A percentile compares a stretch with the other conserved stretches of the same genome.
Evolutionary conservation across 2,888 invertebrate genomes (phyloP).

Genomic region (Oconnorella tubifera): DNA sequence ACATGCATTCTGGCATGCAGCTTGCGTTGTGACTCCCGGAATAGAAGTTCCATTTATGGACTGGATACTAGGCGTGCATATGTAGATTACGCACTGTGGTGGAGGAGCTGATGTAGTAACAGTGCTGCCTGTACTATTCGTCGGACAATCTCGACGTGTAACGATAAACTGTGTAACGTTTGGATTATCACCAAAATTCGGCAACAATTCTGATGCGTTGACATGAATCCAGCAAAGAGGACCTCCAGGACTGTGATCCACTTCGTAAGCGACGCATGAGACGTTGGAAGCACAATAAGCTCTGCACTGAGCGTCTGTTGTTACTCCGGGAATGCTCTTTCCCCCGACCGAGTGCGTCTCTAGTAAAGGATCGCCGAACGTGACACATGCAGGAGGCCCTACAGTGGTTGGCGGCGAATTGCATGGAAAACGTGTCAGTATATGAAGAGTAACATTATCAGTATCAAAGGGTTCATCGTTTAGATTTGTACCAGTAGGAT

Average conservation of each 20-base stretch:
- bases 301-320: background rate
- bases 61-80: background rate
- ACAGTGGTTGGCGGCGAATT: background rate
- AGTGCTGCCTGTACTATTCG: too few species aligned
- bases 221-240: background rate
- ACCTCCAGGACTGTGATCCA: background rate
- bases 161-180: background rate
- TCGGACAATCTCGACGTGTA: too few species aligned
- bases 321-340: background rate
- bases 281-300: background rate
- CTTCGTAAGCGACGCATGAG: background rate
- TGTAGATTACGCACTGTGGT: background rate
- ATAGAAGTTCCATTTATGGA: background rate
- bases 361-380: background rate
- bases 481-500: background rate
- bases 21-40: background rate
- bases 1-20: background rate
- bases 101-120: background rate
- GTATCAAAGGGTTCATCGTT: background rate
- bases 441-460: background rate
- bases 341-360: background rate
- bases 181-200: too few species aligned
- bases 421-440: background rate
- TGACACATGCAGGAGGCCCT: background rate
- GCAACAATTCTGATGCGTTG: background rate